Evolutionary conservation across 2,888 invertebrate genomes (phyloP).

Genomic region (Drosophila mulleri): DNA sequence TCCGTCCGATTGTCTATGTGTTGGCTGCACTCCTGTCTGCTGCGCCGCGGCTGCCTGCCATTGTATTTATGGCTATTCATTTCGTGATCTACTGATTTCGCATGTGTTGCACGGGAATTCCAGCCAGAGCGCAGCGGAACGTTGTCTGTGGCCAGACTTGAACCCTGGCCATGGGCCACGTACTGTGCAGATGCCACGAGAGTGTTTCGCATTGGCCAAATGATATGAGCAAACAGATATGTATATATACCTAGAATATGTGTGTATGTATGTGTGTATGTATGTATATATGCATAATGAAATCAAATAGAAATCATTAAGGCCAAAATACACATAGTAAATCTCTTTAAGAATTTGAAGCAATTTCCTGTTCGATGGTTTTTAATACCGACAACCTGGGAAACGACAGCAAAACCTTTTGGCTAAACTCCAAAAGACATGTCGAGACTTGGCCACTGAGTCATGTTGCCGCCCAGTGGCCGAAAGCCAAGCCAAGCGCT

Average conservation of each 20-base stretch:
- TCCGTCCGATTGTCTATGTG: constrained; percentile 23
- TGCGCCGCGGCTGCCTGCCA: constrained; percentile 56
- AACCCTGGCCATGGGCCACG: constrained; percentile 72
- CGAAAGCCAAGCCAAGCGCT: constrained; percentile 15
- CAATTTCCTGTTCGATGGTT: constrained; percentile 82
- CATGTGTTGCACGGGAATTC: constrained; percentile 80
- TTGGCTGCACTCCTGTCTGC: constrained; percentile 36
- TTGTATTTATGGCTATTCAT: constrained; percentile 79
- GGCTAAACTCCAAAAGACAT: constrained; percentile 30
- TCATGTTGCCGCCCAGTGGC: constrained; percentile 72
- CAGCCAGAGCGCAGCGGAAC: constrained; percentile 48
- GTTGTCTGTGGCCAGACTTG: constrained; percentile 38
- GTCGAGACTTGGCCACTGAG: constrained; percentile 43
- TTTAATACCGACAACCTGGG: constrained; percentile 61
- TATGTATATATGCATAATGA: constrained; percentile 46
- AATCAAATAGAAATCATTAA: constrained; percentile 80
- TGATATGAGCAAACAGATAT: constrained; percentile 34
- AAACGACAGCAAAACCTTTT: constrained; percentile 59
- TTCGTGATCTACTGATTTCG: constrained; percentile 81
- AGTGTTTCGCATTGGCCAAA: constrained; percentile 43
- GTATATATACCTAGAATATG: constrained; percentile 14
- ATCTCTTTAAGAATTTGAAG: constrained; percentile 79
- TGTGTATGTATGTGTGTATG: neutral
- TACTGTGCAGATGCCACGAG: constrained; percentile 57
- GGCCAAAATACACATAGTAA: constrained; percentile 76